Conservation (phyloP, 2,888 invertebrate genomes). For the Teleiodes luculella region DNA sequence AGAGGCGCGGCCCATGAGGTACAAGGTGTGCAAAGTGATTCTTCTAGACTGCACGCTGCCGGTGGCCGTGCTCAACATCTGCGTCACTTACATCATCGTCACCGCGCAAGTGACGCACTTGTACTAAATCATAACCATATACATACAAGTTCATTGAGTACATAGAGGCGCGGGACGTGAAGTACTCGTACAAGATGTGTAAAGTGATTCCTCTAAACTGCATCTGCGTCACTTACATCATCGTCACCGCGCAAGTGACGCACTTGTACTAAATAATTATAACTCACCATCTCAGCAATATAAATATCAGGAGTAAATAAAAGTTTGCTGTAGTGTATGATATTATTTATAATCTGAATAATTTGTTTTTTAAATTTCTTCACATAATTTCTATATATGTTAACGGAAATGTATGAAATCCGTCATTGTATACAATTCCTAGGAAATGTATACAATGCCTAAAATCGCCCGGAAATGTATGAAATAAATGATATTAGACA, state of each 20-base stretch:
- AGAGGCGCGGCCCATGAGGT: slow-evolving; percentile 17
- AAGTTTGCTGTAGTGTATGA: too few species aligned
- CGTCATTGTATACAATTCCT: too few species aligned
- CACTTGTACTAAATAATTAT: slow-evolving; percentile 6
- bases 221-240: slow-evolving; percentile 16
- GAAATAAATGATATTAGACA: too few species aligned
- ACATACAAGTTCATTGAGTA: neutral
- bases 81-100: slow-evolving; percentile 16
- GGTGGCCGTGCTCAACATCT: slow-evolving; percentile 12
- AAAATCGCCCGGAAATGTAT: too few species aligned
- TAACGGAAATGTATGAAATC: too few species aligned
- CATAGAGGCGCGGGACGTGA: slow-evolving; percentile 16
- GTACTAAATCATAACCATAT: neutral
- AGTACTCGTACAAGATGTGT: slow-evolving; percentile 12
- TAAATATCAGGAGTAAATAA: too few species aligned
- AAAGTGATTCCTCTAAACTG: slow-evolving; percentile 10
- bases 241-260: slow-evolving; percentile 15
- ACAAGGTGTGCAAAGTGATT: slow-evolving; percentile 8
- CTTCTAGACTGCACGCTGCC: slow-evolving; percentile 12
- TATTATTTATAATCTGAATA: too few species aligned
- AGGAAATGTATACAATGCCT: too few species aligned
- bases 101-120: slow-evolving; percentile 16
- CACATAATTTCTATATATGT: too few species aligned
- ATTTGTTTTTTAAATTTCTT: too few species aligned
- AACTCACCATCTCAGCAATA: too few species aligned